phyloP scores from a whole-genome alignment of 2,888 invertebrate genomes.

The Drosophila pseudotakahashii region DNA sequence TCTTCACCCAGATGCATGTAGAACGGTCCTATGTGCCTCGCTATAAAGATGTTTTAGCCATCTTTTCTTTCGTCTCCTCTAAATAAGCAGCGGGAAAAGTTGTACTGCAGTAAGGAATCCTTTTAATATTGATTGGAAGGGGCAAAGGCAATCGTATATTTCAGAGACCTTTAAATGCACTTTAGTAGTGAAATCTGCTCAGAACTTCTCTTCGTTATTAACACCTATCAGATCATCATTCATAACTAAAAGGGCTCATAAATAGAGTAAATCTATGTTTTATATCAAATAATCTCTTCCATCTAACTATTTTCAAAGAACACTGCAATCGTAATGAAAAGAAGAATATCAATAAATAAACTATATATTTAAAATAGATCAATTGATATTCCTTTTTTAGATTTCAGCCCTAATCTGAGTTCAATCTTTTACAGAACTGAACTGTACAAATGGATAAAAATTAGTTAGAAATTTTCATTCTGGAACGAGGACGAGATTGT shows the following conservation, averaged over 20 bases:
- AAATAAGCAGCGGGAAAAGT: constrained; percentile 2
- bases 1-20: constrained; percentile 23
- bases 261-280: not conserved
- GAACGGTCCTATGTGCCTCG: constrained; percentile 31
- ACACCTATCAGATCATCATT: not conserved
- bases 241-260: not conserved
- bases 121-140: not conserved
- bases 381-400: no score
- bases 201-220: not conserved
- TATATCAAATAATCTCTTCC: not conserved
- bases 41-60: constrained; percentile 14
- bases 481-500: no score
- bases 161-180: not conserved
- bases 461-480: no score
- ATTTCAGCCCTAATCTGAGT: no score
- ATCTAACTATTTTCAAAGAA: not conserved
- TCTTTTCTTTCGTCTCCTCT: not conserved
- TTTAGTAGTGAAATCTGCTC: not conserved
- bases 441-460: no score
- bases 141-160: not conserved
- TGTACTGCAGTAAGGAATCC: not conserved
- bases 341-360: no score
- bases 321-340: not conserved
- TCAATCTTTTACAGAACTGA: no score
- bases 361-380: no score